Conservation (phyloP, 1,140 invertebrate species). For the Caenorhabditis remanei region DNA sequence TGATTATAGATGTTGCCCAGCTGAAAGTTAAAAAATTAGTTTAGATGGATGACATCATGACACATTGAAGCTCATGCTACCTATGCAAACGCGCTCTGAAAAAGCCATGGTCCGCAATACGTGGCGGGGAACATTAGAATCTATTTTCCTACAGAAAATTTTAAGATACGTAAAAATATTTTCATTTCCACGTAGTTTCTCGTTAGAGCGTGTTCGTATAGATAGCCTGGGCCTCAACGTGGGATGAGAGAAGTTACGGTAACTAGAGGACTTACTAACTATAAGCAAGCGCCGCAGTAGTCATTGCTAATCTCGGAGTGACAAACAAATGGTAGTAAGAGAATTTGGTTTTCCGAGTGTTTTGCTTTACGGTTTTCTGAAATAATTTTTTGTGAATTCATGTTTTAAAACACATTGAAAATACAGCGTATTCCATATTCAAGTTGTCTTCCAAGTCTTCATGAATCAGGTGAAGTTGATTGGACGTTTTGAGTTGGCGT, state of each 20-base stretch:
- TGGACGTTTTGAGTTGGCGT: slow-evolving; percentile 48
- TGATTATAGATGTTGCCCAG: slow-evolving; percentile 63
- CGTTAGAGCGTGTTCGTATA: no score
- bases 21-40: slow-evolving; percentile 41
- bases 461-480: slow-evolving; percentile 42
- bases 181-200: no score
- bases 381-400: neutral
- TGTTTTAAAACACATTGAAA: no score
- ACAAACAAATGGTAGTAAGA: slow-evolving; percentile 66
- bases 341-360: slow-evolving; percentile 61
- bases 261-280: slow-evolving; percentile 53
- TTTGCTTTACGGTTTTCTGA: slow-evolving; percentile 35
- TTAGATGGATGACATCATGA: no score
- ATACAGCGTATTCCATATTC: slow-evolving; percentile 45
- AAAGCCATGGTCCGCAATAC: no score
- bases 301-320: slow-evolving; percentile 54
- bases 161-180: no score
- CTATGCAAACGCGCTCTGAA: no score
- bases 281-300: slow-evolving; percentile 49
- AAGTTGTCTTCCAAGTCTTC: slow-evolving; percentile 59
- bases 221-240: no score
- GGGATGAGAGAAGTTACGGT: neutral
- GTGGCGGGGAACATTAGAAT: no score
- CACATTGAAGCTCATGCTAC: no score
- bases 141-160: no score